These are phyloP conservation scores for Troilus luridus DNA, from an alignment of 2,888 invertebrate species.

Conservation along the genomic window DNA sequence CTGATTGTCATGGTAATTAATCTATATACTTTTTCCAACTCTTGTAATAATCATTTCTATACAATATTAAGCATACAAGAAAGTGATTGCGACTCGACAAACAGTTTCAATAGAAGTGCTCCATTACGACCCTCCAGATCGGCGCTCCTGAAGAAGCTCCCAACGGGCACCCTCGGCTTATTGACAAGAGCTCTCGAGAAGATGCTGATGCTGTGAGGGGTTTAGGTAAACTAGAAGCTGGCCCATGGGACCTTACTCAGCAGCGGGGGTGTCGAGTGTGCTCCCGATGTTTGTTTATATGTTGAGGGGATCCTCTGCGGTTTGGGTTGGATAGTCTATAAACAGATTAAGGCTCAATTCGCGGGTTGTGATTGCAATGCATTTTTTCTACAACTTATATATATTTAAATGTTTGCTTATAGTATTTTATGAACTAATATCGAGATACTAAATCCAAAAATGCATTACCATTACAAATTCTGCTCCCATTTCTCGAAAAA, in stretches of 20 bases:
- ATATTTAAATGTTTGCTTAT: no score
- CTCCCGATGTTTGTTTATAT: constrained; percentile 42
- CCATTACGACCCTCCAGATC: constrained; percentile 27
- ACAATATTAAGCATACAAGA: background rate
- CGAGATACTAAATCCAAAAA: no score
- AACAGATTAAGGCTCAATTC: constrained; percentile 34
- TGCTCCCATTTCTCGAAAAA: no score
- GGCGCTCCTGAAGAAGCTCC: background rate
- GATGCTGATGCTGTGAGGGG: constrained; percentile 42
- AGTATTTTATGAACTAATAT: no score
- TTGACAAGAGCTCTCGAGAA: constrained; percentile 38
- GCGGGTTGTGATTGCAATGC: background rate
- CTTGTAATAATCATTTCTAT: no score
- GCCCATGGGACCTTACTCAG: constrained; percentile 57
- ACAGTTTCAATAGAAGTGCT: background rate
- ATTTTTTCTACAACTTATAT: background rate
- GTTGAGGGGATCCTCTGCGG: constrained; percentile 3
- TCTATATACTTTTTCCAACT: no score
- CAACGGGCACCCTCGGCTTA: constrained; percentile 21
- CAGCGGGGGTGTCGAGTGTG: constrained; percentile 29
- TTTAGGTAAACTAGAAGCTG: constrained; percentile 57
- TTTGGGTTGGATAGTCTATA: background rate
- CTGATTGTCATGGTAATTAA: no score
- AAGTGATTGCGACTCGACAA: background rate
- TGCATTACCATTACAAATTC: no score